Evolutionary conservation across 2,888 invertebrate species (phyloP).

Genomic region (Machimus atricapillus): DNA sequence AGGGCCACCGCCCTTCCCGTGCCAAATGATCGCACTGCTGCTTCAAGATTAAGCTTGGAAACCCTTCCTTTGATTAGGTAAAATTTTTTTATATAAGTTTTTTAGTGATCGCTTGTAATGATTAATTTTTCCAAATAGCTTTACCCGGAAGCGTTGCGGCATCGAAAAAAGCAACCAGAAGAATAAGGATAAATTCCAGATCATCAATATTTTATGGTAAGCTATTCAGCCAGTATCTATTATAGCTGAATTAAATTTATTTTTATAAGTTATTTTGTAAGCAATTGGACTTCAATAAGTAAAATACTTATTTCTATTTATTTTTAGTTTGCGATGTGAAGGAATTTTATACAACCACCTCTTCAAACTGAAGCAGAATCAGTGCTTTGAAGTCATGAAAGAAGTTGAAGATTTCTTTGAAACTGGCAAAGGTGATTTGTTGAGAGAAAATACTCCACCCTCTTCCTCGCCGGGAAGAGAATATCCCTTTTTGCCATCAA

Average conservation of each 20-base stretch:
- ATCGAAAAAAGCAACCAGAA: not conserved
- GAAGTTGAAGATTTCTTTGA: not conserved
- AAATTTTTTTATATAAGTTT: not conserved
- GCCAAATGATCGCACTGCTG: not conserved
- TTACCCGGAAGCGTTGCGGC: not conserved
- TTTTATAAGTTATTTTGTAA: not conserved
- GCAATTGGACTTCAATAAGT: too few species aligned
- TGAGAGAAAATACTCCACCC: not conserved
- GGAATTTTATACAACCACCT: not conserved
- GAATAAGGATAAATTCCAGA: not conserved
- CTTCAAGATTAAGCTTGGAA: not conserved
- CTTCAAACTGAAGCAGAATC: not conserved
- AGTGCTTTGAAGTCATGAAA: not conserved
- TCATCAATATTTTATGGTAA: not conserved
- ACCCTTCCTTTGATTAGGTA: not conserved
- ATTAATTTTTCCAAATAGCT: not conserved
- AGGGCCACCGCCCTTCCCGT: not conserved
- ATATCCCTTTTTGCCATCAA: not conserved
- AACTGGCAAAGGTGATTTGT: not conserved
- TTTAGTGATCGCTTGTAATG: not conserved
- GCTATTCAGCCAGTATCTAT: not conserved
- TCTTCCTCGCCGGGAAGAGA: not conserved
- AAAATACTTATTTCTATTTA: not conserved
- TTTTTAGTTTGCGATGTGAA: not conserved
- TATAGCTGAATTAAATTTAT: not conserved